Conservation (phyloP, 2,797 vertebrate genomes). For the Kryptopterus vitreolus region DNA sequence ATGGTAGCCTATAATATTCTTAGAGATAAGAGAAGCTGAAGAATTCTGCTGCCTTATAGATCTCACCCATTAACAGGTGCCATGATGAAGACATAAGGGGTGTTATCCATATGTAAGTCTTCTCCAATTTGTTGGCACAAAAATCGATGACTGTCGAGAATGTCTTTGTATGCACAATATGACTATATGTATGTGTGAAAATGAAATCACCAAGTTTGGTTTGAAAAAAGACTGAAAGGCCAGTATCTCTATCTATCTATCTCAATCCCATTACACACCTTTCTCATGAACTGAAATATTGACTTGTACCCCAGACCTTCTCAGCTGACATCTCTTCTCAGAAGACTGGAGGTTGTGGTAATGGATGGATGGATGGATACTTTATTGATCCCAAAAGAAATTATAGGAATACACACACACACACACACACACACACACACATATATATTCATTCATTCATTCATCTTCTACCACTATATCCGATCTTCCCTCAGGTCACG, state of each 20-base stretch:
- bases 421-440: no score
- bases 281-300: not conserved
- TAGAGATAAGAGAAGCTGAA: no score
- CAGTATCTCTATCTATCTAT: no score
- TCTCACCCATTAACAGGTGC: no score
- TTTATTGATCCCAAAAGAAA: no score
- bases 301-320: not conserved
- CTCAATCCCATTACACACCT: not conserved
- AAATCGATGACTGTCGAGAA: not conserved
- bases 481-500: no score
- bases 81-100: no score
- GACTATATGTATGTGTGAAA: not conserved
- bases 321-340: not conserved
- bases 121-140: not conserved
- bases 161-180: not conserved
- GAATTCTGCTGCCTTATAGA: no score
- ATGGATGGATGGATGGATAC: no score
- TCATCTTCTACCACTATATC: no score
- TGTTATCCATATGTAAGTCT: not conserved
- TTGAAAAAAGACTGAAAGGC: not conserved
- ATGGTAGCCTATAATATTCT: not conserved
- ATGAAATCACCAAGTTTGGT: not conserved
- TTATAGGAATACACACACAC: no score
- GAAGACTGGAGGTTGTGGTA: not conserved
- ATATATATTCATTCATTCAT: no score